Percentiles rank a stretch among this genome's conserved stretches.
These are phyloP conservation scores for Mastacembelus armatus DNA, from an alignment of 2,797 vertebrate genomes.

Conservation along the genomic window DNA sequence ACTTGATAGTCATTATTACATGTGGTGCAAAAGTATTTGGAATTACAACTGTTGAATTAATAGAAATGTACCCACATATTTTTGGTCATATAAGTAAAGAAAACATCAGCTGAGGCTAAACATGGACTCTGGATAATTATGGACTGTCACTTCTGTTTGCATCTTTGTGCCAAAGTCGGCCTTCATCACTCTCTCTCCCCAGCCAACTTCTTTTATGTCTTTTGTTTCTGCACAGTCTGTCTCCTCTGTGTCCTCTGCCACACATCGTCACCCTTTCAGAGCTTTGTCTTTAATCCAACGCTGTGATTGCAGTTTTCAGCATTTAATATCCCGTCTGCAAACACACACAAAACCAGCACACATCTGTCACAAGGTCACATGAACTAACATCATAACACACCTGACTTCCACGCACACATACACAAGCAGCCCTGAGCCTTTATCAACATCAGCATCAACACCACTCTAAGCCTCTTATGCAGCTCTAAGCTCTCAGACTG, in stretches of 20 bases:
- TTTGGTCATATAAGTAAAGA: no score
- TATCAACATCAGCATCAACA: slow-evolving; percentile 81
- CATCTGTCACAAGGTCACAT: slow-evolving; percentile 56
- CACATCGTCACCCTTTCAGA: slow-evolving; percentile 78
- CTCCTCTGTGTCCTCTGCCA: slow-evolving; percentile 53
- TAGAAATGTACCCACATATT: no score
- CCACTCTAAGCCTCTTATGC: slow-evolving; percentile 83
- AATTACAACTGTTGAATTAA: no score
- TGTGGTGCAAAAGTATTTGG: background rate
- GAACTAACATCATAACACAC: slow-evolving; percentile 47
- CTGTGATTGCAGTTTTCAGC: slow-evolving; percentile 81
- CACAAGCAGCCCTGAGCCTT: slow-evolving; percentile 47
- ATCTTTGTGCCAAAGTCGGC: background rate
- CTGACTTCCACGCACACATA: slow-evolving; percentile 36
- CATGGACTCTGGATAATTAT: no score
- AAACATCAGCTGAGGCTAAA: no score
- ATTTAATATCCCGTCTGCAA: slow-evolving; percentile 55
- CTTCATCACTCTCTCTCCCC: background rate
- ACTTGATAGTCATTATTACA: background rate
- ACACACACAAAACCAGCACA: slow-evolving; percentile 28
- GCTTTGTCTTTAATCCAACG: slow-evolving; percentile 79
- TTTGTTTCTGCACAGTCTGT: background rate
- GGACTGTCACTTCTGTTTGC: no score
- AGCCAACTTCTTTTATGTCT: background rate
- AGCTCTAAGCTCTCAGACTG: slow-evolving; percentile 78